phyloP scores from a whole-genome alignment of 2,113 vertebrate species.

The Odobenus rosmarus region DNA sequence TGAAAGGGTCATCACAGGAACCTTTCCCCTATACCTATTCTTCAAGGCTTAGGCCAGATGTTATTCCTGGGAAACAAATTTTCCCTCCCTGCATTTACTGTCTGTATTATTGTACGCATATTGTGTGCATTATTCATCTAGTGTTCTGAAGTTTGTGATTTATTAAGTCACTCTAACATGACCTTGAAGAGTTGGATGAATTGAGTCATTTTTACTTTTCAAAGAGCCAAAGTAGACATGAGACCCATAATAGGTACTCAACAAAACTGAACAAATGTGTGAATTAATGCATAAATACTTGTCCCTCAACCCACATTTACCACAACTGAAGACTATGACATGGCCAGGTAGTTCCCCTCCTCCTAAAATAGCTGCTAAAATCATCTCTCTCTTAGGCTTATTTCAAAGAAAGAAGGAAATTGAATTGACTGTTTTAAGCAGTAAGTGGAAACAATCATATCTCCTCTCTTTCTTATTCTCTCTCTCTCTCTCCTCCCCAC shows the following conservation, averaged over 20 bases:
- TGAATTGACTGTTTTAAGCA: background rate
- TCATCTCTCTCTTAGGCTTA: background rate
- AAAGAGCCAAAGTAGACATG: background rate
- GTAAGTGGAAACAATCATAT: background rate
- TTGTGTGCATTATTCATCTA: background rate
- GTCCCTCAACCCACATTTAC: background rate
- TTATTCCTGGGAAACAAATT: background rate
- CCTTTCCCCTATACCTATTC: background rate
- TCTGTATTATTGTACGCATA: background rate
- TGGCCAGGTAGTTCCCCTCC: background rate
- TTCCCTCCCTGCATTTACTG: background rate
- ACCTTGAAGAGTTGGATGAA: background rate
- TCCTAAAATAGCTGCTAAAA: background rate
- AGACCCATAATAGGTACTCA: background rate
- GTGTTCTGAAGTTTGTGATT: background rate
- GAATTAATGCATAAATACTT: background rate
- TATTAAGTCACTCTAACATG: background rate
- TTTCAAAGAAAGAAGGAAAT: background rate
- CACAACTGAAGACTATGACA: background rate
- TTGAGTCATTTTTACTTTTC: conserved; percentile 27
- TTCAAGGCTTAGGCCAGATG: background rate
- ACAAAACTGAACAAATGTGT: background rate
- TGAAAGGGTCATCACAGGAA: background rate
- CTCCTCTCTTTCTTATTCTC: background rate
- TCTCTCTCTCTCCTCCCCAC: background rate